Base-by-base conservation (phyloP, 2,888 invertebrate genomes). In the Nomada hirtipes region DNA sequence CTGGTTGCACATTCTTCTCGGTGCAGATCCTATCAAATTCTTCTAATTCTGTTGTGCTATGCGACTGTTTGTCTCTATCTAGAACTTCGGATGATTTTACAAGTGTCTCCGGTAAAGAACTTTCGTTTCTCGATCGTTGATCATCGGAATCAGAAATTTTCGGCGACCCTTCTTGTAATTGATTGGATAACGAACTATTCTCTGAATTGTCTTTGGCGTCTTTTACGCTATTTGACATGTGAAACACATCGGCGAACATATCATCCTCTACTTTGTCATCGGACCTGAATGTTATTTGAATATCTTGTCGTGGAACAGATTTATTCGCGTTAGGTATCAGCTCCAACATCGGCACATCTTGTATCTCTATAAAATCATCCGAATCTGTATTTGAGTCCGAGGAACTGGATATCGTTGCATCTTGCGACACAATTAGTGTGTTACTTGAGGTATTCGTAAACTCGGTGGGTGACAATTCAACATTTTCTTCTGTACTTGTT, bases 201-300 rank as follows among this genome's bases (percentile, higher is more conserved):
- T 55, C 68, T 10, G 52, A 52, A 52, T n/a, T 20, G 36, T 57
- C n/a, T 60, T 63, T 26, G 55, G 11, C 0, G 0, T 69, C 26
- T 20, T 29, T 11, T 10, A 65, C 44, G 9, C 15, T 79, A 23
- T 57, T 63, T n/a, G 61, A 4, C 10, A 13, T 65, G 61, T 53
- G 68, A 92, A 97, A 97, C 78, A 97, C 93, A 94, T 97, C 97
- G n/a, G 96, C 96, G 94, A 97, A 97, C 77, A 97, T 94, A 93
- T 97, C 97, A 89, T 97, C 95, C 13, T 94, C 91, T 18, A 89
- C 61, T 53, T 86, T 88, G 72, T 92, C 86, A 78, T 90, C 88
- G 47, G 92, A 89, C 76, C 93, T 92, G n/a, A 95, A 92, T 18
- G 93, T 89, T 85, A 95, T 94, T 91, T 94, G 91, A 52, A 94